Conservation (phyloP, 2,797 vertebrate genomes). For the Parotocinclus haroldoi region DNA sequence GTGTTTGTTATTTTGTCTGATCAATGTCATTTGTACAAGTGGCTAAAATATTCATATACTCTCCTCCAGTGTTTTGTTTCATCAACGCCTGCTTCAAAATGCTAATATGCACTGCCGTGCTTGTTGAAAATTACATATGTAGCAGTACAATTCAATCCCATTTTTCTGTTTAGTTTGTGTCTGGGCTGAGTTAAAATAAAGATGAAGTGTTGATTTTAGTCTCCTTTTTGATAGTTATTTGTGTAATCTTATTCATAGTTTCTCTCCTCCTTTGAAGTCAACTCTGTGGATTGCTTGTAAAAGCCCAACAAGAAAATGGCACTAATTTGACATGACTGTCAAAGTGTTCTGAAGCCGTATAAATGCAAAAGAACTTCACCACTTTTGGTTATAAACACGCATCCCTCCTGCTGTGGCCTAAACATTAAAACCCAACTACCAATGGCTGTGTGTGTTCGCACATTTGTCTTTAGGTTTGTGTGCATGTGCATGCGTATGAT, state of each 20-base stretch:
- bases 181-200: constrained; percentile 53
- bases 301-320: constrained; percentile 44
- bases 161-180: constrained; percentile 50
- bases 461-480: constrained; percentile 5
- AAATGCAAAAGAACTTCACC: constrained; percentile 71
- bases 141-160: constrained; percentile 38
- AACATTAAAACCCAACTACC: constrained; percentile 64
- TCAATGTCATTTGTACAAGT: constrained; percentile 53
- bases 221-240: constrained; percentile 51
- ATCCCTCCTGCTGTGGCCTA: constrained; percentile 61
- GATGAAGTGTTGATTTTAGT: constrained; percentile 49
- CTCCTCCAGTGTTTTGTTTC: constrained; percentile 52
- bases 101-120: constrained; percentile 43
- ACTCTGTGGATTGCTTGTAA: constrained; percentile 42
- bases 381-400: constrained; percentile 73
- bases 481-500: constrained; percentile 11
- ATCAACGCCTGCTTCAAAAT: constrained; percentile 54
- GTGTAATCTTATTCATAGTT: constrained; percentile 56
- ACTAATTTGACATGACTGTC: constrained; percentile 70
- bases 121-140: constrained; percentile 49
- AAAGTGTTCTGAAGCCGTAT: constrained; percentile 58
- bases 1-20: constrained; percentile 54
- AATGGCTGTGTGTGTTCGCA: constrained; percentile 59
- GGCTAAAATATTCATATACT: constrained; percentile 52
- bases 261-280: constrained; percentile 43